Percentiles rank a stretch among this genome's conserved stretches.
Evolutionary conservation across 2,888 invertebrate species (phyloP).

Genomic region (Ophraella communa): DNA sequence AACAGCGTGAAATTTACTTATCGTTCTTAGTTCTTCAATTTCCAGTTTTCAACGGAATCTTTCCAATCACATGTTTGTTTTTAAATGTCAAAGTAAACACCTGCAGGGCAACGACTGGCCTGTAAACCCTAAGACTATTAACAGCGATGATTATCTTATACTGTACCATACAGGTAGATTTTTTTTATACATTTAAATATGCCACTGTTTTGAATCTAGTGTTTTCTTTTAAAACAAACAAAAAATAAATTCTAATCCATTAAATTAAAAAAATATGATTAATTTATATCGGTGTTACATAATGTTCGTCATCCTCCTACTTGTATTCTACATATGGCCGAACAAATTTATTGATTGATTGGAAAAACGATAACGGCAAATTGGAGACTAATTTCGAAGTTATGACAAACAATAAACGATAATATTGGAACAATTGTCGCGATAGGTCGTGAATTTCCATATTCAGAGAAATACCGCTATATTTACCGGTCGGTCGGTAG

Average conservation of each 20-base stretch:
- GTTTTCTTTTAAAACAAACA: too few species aligned
- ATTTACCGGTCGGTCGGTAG: slow-evolving; percentile 3
- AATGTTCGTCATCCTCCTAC: neutral
- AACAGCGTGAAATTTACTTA: slow-evolving; percentile 85
- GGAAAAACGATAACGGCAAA: slow-evolving; percentile 19
- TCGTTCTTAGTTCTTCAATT: slow-evolving; percentile 86
- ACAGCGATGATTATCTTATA: too few species aligned
- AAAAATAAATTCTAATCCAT: too few species aligned
- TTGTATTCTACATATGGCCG: neutral
- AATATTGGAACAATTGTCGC: slow-evolving; percentile 30
- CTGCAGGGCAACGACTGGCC: slow-evolving; percentile 91
- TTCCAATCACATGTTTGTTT: slow-evolving; percentile 97
- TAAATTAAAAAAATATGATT: too few species aligned
- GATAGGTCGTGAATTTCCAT: slow-evolving; percentile 30
- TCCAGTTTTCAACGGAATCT: slow-evolving; percentile 91
- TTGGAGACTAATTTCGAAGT: slow-evolving; percentile 20
- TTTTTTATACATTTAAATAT: too few species aligned
- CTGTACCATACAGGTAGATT: too few species aligned
- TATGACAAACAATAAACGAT: slow-evolving; percentile 27
- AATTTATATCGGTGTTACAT: neutral
- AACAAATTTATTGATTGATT: slow-evolving; percentile 15
- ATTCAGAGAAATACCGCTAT: slow-evolving; percentile 9
- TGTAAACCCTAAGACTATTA: slow-evolving; percentile 80
- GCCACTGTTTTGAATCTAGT: too few species aligned
- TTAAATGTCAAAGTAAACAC: slow-evolving; percentile 91